Evolutionary conservation across 64 coral and sea anemone species (phyloP).

Genomic region (Stichodactyla helianthus): DNA sequence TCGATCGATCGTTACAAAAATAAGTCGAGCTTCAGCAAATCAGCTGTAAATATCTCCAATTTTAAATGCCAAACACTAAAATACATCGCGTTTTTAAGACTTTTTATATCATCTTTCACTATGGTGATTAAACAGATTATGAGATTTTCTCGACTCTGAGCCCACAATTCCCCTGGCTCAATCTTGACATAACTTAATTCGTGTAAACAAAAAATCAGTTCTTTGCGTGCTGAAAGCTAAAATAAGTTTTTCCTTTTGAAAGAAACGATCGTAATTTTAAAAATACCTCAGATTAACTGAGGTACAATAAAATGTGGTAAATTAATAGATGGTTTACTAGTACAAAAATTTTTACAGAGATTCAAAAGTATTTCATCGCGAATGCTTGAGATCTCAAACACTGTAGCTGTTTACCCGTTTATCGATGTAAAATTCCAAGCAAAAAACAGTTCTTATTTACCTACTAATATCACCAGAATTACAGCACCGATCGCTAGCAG

Average conservation of each 20-base stretch:
- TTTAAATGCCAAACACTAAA: background rate
- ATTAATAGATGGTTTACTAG: background rate
- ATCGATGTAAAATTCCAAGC: background rate
- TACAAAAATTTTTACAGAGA: too few species aligned
- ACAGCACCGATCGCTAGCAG: slow-evolving; percentile 51
- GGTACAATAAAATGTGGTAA: background rate
- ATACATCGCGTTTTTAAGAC: background rate
- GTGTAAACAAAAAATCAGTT: background rate
- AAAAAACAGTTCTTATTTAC: slow-evolving; percentile 31
- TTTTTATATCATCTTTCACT: background rate
- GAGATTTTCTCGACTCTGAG: background rate
- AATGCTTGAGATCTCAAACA: background rate
- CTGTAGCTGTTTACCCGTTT: background rate
- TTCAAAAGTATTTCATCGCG: background rate
- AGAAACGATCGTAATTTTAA: background rate
- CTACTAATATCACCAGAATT: slow-evolving; percentile 58
- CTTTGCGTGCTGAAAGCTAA: background rate
- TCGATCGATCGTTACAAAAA: background rate
- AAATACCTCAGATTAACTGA: background rate
- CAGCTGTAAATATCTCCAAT: background rate
- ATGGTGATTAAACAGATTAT: background rate
- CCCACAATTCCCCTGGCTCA: background rate
- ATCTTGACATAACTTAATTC: background rate
- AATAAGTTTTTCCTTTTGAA: background rate
- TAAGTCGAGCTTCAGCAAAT: background rate